Base-by-base conservation (phyloP, 2,797 vertebrate genomes). In the Cetoscarus ocellatus region DNA sequence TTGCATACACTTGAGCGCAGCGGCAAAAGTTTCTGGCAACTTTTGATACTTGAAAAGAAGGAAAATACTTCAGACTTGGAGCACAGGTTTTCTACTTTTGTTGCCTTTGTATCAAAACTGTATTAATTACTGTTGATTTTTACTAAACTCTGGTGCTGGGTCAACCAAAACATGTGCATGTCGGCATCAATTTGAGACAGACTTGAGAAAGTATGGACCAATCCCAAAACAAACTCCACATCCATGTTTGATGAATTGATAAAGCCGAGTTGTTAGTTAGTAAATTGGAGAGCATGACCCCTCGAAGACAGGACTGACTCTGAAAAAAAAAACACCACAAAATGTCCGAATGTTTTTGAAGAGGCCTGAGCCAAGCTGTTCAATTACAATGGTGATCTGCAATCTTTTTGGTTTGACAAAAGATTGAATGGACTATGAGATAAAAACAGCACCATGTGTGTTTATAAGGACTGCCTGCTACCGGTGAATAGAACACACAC, bases 361-460 rank as follows among this genome's bases (percentile, higher is more conserved):
- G 60, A 60, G 78, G 75, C 68, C 73, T 71, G 75, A 81, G 63
- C 75, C 42, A 38, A 75, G 67, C 60, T 76, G 70, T 67, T 75
- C 64, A 63, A 61, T 73, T 61, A 82, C 75, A 64, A 61, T 67
- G 45, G 55, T 55, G 67, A 73, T 50, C 71, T 54, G 49, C 67
- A 62, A 71, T 27, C 13, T 67, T 54, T 51, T 76, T 43, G 13
- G 3, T 50, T 9, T 18, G 17, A 61, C 55, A 13, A 39, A 53
- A 77, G 43, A 74, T 74, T 69, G 19, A 53, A 60, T 36, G 64
- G 61, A 79, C 79, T 64, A 47, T 57, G 69, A 83, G 83, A 64
- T 47, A 74, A 82, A 75, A 85, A 80, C 67, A 91, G 89, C 90
- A 91, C 87, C 87, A 60, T 61, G 63, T 71, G 73, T 82, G 60